Evolutionary conservation across 2,113 vertebrate genomes (phyloP).

Genomic region (Ondatra zibethicus): DNA sequence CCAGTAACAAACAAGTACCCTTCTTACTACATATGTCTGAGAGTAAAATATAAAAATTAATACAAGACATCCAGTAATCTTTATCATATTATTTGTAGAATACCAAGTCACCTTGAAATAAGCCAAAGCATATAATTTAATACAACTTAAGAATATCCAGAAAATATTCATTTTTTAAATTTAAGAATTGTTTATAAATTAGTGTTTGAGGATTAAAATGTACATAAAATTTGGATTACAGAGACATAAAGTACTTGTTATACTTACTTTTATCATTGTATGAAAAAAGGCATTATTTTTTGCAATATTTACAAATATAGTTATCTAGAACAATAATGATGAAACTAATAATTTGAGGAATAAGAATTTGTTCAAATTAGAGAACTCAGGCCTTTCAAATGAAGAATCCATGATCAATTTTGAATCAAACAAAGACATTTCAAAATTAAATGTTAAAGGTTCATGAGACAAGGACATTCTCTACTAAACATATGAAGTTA

Average conservation of each 20-base stretch:
- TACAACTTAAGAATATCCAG: neutral
- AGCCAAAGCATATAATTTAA: neutral
- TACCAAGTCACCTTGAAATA: neutral
- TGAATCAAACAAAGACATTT: conserved; percentile 41
- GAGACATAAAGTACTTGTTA: neutral
- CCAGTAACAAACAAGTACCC: too few relatives aligned
- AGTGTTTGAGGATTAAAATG: neutral
- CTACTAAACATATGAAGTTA: neutral
- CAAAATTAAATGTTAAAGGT: neutral
- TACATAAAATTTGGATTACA: neutral
- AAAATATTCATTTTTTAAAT: conserved; percentile 2
- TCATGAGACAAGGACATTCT: neutral
- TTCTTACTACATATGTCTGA: neutral
- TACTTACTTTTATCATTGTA: neutral
- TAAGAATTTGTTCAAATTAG: conserved; percentile 1
- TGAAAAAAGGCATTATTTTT: neutral
- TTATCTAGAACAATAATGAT: neutral
- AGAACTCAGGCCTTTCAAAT: neutral
- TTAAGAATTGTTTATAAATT: neutral
- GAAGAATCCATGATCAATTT: neutral
- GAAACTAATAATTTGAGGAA: neutral
- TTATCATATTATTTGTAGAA: neutral
- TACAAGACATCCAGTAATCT: neutral
- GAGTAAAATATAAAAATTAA: neutral
- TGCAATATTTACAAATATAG: neutral